Percentiles rank a stretch among this genome's conserved stretches.
Conservation (phyloP, 2,888 invertebrate genomes). For the Leptinotarsa juncta region DNA sequence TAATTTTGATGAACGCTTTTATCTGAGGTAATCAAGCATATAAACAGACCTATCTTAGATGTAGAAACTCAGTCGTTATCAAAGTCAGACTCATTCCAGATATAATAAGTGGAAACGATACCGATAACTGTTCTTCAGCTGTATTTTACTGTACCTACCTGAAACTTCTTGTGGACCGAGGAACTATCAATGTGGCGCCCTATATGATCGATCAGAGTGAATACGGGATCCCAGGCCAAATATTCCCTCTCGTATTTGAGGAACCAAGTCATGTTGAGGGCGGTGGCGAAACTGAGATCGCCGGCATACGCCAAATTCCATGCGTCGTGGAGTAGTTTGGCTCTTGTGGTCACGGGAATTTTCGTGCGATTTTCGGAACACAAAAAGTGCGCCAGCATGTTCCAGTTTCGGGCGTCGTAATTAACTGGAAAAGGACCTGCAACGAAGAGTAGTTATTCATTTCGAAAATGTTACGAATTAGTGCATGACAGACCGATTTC, state of each 20-base stretch:
- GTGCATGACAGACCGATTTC: slow-evolving; percentile 77
- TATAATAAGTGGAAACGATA: no score
- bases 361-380: slow-evolving; percentile 68
- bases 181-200: slow-evolving; percentile 78
- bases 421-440: slow-evolving; percentile 85
- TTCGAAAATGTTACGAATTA: neutral
- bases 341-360: slow-evolving; percentile 79
- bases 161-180: slow-evolving; percentile 77
- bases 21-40: no score
- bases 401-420: slow-evolving; percentile 84
- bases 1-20: no score
- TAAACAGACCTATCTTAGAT: no score
- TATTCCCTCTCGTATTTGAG: slow-evolving; percentile 79
- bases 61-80: no score
- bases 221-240: slow-evolving; percentile 85
- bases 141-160: slow-evolving; percentile 59
- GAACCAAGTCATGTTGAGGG: slow-evolving; percentile 84
- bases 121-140: no score
- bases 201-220: slow-evolving; percentile 85
- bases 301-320: slow-evolving; percentile 81
- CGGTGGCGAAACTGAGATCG: slow-evolving; percentile 79
- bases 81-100: no score
- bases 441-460: neutral
- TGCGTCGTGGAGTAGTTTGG: slow-evolving; percentile 81
- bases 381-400: slow-evolving; percentile 75